These are phyloP conservation scores for Chauna torquata DNA, from an alignment of 2,113 vertebrate species.

Conservation along the genomic window DNA sequence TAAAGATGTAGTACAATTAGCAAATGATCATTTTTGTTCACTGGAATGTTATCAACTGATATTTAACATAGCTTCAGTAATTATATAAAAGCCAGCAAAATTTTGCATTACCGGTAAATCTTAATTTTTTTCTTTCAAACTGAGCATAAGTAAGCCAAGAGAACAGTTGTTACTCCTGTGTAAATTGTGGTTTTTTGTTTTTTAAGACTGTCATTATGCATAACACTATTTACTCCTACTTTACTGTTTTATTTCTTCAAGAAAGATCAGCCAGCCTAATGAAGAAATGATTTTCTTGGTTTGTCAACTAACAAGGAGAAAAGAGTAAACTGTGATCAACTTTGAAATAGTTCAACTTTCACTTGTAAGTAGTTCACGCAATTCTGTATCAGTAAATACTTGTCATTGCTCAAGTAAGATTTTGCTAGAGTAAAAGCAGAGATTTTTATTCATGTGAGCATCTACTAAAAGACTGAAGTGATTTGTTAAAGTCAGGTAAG, in stretches of 20 bases:
- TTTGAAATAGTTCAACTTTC: not conserved
- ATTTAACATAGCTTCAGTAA: not conserved
- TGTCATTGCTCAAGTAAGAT: not conserved
- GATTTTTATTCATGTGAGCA: slow-evolving; percentile 24
- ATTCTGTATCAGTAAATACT: slow-evolving; percentile 7
- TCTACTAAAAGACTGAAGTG: not conserved
- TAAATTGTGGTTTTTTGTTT: not conserved
- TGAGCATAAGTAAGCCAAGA: not conserved
- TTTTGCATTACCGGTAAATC: not conserved
- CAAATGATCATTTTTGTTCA: not conserved
- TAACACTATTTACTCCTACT: not conserved
- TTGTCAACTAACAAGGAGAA: not conserved
- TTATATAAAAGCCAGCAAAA: not conserved
- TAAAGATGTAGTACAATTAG: not conserved
- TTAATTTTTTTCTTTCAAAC: not conserved
- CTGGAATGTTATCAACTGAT: not conserved
- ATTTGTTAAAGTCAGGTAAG: slow-evolving; percentile 64
- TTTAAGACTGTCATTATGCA: not conserved
- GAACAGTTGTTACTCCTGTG: not conserved
- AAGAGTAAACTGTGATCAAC: not conserved
- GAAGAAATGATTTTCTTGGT: not conserved
- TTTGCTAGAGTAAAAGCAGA: not conserved
- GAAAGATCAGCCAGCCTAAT: not conserved
- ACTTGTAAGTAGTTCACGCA: not conserved
- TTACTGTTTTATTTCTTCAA: not conserved